Percentiles rank a stretch among this genome's conserved stretches.
These are phyloP conservation scores for Heteromurus nitidus DNA, from an alignment of 2,888 invertebrate species.

Conservation along the genomic window DNA sequence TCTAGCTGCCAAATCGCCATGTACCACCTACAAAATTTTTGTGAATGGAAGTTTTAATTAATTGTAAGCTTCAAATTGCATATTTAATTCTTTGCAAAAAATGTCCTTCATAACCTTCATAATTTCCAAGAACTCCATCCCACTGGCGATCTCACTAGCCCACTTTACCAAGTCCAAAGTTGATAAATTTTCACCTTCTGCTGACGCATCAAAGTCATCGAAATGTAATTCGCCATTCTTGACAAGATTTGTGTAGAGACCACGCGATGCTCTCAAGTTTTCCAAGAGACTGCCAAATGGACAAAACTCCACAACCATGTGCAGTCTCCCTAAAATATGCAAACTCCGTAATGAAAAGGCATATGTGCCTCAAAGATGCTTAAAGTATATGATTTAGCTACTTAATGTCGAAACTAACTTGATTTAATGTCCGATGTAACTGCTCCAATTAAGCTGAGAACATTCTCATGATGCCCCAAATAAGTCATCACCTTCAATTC, in stretches of 20 bases:
- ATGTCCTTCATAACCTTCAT: constrained; percentile 29
- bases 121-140: constrained; percentile 54
- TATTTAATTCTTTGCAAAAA: background rate
- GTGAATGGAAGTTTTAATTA: background rate
- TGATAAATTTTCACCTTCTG: constrained; percentile 13
- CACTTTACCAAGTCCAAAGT: constrained; percentile 56
- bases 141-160: constrained; percentile 46
- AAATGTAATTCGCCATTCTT: constrained; percentile 34
- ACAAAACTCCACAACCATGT: constrained; percentile 60
- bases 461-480: constrained; percentile 58
- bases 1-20: constrained; percentile 57
- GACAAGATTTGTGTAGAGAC: constrained; percentile 40
- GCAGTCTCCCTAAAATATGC: constrained; percentile 59
- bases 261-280: constrained; percentile 40
- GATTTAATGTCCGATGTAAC: constrained; percentile 44
- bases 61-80: background rate
- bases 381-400: background rate
- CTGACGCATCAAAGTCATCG: too few species aligned
- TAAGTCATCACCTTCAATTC: constrained; percentile 64
- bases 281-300: constrained; percentile 47
- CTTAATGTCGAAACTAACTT: constrained; percentile 19
- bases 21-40: constrained; percentile 27
- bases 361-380: too few species aligned
- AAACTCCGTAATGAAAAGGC: too few species aligned
- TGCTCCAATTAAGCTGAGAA: constrained; percentile 58